Conservation (phyloP, 1,140 invertebrate species). For the honey bee (Apis mellifera) region Amel_HAv3.1 CM009944.2:8830001-8830500, state of each 20-base stretch:
- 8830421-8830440: constrained; percentile 53
- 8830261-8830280: too few species aligned
- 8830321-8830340: too few species aligned
- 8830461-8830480: neutral
- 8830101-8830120: constrained; percentile 73
- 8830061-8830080: constrained; percentile 73
- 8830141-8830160: constrained; percentile 4
- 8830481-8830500: neutral
- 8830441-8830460: constrained; percentile 51
- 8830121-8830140: neutral
- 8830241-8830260: too few species aligned
- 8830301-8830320: too few species aligned
- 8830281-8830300: too few species aligned
- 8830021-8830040: constrained; percentile 75
- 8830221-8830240: too few species aligned
- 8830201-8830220: neutral
- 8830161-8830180: neutral
- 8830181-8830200: neutral
- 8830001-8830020: constrained; percentile 65
- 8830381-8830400: neutral
- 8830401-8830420: constrained; percentile 16
- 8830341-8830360: too few species aligned
- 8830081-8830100: constrained; percentile 62
- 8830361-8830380: neutral
- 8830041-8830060: constrained; percentile 74